Evolutionary conservation across 2,113 vertebrate species (phyloP).

Genomic region (Halcyon malimbica): DNA sequence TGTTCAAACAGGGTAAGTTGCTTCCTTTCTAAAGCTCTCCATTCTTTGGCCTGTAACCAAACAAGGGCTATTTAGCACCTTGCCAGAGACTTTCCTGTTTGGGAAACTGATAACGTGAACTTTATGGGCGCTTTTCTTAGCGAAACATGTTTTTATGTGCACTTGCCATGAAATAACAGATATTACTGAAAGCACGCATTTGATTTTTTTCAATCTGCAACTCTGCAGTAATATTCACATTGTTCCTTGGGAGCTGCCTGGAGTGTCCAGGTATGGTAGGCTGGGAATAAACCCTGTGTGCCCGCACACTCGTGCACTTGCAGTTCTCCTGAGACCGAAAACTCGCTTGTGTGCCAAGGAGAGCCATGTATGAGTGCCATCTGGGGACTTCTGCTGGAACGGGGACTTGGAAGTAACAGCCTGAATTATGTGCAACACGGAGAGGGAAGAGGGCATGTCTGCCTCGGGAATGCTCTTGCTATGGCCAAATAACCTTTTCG

Average conservation of each 20-base stretch:
- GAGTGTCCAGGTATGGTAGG: not conserved
- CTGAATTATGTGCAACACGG: accelerated
- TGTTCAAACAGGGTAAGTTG: not conserved
- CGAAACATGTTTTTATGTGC: not conserved
- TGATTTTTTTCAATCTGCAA: not conserved
- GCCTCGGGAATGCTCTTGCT: not conserved
- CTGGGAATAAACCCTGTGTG: not conserved
- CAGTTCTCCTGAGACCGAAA: not conserved
- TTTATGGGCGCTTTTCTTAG: slow-evolving; percentile 5
- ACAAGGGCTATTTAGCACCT: slow-evolving; percentile 60
- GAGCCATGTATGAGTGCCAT: not conserved
- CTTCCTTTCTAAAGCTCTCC: not conserved
- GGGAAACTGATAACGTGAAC: not conserved
- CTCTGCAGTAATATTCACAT: accelerated
- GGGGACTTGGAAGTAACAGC: accelerated
- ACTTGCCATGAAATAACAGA: not conserved
- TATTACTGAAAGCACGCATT: not conserved
- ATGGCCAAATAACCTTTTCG: not conserved
- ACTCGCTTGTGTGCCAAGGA: not conserved
- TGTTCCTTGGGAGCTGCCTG: not conserved
- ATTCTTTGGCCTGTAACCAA: slow-evolving; percentile 35
- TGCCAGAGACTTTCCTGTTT: slow-evolving; percentile 41
- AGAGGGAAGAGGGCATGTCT: not conserved
- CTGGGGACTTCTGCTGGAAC: not conserved
- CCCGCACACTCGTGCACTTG: accelerated